These are phyloP conservation scores for Engraulis encrasicolus DNA, from an alignment of 2,113 vertebrate genomes.

Conservation along the genomic window DNA sequence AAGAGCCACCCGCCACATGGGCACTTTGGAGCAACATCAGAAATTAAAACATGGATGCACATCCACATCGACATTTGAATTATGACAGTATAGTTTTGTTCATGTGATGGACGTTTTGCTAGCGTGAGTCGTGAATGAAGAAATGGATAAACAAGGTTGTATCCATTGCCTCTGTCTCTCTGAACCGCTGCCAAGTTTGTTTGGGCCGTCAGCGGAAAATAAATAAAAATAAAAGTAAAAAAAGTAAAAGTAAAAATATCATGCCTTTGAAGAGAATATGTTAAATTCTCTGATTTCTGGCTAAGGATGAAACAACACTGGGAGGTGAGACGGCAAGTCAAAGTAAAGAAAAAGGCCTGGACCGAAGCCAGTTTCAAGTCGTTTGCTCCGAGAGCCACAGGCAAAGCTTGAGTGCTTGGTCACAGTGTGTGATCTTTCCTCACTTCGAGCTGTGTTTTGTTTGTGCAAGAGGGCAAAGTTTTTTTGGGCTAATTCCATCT, in stretches of 20 bases:
- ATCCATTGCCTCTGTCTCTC: not conserved
- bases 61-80: too few species aligned
- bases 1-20: not conserved
- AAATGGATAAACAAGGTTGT: not conserved
- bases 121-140: not conserved
- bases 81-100: not conserved
- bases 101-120: not conserved
- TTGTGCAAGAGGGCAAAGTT: not conserved
- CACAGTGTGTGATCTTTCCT: not conserved
- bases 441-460: not conserved
- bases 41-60: not conserved
- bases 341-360: not conserved
- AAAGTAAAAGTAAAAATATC: not conserved
- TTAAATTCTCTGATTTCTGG: not conserved
- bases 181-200: not conserved
- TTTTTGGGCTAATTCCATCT: slow-evolving; percentile 60
- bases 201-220: too few species aligned
- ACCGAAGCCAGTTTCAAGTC: not conserved
- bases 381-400: not conserved
- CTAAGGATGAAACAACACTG: not conserved
- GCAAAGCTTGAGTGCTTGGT: not conserved
- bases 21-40: not conserved
- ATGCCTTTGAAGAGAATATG: not conserved
- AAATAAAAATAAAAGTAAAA: too few species aligned
- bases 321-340: not conserved